Base-by-base conservation (phyloP, 2,113 vertebrate species). In the Festucalex cinctus region DNA sequence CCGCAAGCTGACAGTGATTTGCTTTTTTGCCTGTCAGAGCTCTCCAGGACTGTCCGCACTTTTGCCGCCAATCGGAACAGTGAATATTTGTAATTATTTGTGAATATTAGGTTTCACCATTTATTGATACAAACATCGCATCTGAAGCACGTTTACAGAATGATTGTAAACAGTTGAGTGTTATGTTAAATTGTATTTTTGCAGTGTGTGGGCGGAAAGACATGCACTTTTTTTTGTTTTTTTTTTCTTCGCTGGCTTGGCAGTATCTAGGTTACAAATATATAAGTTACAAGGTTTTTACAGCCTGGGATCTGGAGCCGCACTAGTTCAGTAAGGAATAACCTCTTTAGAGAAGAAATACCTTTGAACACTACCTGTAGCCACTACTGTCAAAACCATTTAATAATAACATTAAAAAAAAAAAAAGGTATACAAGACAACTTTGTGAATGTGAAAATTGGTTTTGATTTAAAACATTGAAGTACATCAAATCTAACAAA, bases 231-330 rank as follows among this genome's bases (percentile, higher is more conserved):
- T 46, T 20, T 80, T 79, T n/a, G n/a, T n/a, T n/a, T 70, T 78
- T 83, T 61, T 37, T 76, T 83, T 78, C 79, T 81, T 86, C 70
- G 63, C 86, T 76, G 79, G 76, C 83, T 84, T 54, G 28, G 63
- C 12, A 0, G 74, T 83, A 81, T 85, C 79, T 80, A 75, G 75
- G 85, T 75, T 76, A 76, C 81, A 62, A 19, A 59, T 28, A 16
- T 20, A 70, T 59, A 24, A 9, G 17, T 64, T 74, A 75, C 22
- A 1, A 56, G 53, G 51, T 24, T 54, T 48, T 48, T 48, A 48
- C 16, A 19, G 28, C 28, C 28, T 32, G 28, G 28, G 28, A 32
- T 32, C 2, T 5, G 9, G 37, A 39, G 37, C 37, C 37, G 49
- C n/a, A n/a, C n/a, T 4, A 32, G 4, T 32, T 4, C 4, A 32